Percentiles rank a stretch among this genome's conserved stretches.
phyloP scores from a whole-genome alignment of 2,113 vertebrate genomes.

The Chaenocephalus aceratus region DNA sequence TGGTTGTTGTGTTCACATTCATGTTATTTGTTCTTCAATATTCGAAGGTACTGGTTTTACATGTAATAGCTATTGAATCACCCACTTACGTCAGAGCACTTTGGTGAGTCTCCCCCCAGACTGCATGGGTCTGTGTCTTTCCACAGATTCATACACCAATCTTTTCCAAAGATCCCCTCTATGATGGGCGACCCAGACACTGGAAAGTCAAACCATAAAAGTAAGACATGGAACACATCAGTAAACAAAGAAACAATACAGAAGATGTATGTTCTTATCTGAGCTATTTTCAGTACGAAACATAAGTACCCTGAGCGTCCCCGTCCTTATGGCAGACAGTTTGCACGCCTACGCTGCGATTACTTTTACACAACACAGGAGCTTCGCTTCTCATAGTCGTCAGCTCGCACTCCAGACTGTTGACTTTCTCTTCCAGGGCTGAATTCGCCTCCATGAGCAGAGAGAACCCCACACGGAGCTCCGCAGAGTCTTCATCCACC shows the following conservation, averaged over 20 bases:
- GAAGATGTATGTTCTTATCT: not conserved
- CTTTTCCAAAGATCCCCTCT: conserved; percentile 81
- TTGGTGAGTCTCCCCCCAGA: conserved; percentile 34
- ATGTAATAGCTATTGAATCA: not conserved
- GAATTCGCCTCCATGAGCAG: conserved; percentile 67
- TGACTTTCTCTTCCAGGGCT: conserved; percentile 67
- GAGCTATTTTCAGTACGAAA: not conserved
- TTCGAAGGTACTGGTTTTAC: no score
- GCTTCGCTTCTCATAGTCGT: conserved; percentile 26
- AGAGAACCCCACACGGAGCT: conserved; percentile 68
- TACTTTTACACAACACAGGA: conserved; percentile 35
- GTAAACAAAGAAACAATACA: not conserved
- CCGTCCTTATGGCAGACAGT: conserved; percentile 50
- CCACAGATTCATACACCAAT: conserved; percentile 82
- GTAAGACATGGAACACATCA: not conserved
- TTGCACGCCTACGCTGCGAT: conserved; percentile 69
- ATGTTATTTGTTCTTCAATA: not conserved
- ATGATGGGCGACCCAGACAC: conserved; percentile 67
- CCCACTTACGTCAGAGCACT: conserved; percentile 40
- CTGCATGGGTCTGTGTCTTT: conserved; percentile 62
- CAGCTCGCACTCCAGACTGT: conserved; percentile 68
- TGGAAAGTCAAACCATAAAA: conserved; percentile 12
- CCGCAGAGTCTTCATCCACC: conserved; percentile 74
- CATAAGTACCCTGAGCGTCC: conserved; percentile 37
- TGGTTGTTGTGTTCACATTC: not conserved